These are phyloP conservation scores for Sphaeramia orbicularis DNA, from an alignment of 2,797 vertebrate species.

Conservation along the genomic window DNA sequence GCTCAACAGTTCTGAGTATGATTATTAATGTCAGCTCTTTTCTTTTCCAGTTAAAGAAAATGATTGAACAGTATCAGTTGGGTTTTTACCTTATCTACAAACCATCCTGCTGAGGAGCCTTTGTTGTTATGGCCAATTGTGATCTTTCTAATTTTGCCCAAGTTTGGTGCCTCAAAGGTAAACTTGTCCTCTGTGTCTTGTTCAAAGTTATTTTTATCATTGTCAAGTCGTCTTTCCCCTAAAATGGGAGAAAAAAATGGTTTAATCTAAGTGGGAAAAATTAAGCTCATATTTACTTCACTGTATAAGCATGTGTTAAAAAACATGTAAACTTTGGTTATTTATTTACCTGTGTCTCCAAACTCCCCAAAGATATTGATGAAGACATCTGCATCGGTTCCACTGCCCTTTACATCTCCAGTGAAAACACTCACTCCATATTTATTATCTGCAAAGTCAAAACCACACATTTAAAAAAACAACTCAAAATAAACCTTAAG, in stretches of 20 bases:
- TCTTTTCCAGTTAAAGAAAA: no score
- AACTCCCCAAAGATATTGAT: conserved; percentile 96
- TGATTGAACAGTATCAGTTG: no score
- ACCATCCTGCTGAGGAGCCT: conserved; percentile 96
- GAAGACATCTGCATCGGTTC: conserved; percentile 96
- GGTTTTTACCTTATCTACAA: conserved; percentile 91
- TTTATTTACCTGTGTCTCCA: conserved; percentile 91
- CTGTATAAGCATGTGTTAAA: no score
- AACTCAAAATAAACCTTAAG: conserved; percentile 3
- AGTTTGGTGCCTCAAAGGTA: conserved; percentile 91
- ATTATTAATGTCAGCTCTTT: no score
- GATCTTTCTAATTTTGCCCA: conserved; percentile 94
- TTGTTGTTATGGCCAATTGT: conserved; percentile 97
- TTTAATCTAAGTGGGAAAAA: not conserved
- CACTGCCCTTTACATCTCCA: conserved; percentile 91
- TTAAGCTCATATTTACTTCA: not conserved
- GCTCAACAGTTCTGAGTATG: no score
- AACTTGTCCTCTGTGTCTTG: conserved; percentile 95
- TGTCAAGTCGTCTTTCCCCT: conserved; percentile 93
- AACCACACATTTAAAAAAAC: conserved; percentile 22
- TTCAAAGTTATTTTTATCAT: conserved; percentile 96
- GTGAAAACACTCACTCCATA: conserved; percentile 93
- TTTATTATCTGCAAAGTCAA: conserved; percentile 90
- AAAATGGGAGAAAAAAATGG: conserved; percentile 15
- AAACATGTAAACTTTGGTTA: not conserved